Conservation (phyloP, 1,140 invertebrate genomes). For the Aphaenogaster ashmeadi region DNA sequence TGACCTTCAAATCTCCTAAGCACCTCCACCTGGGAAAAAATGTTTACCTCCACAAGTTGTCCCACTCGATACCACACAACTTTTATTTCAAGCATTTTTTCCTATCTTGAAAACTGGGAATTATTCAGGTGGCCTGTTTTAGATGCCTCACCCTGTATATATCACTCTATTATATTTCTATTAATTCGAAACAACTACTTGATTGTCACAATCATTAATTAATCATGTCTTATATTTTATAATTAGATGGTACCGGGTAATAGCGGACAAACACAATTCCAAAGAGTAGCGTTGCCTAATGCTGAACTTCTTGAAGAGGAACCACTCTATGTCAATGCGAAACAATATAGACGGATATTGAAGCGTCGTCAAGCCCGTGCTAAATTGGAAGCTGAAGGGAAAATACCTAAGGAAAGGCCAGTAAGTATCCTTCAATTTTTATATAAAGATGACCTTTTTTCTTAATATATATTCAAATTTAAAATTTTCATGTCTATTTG, state of each 20-base stretch:
- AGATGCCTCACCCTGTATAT: neutral
- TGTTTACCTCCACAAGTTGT: no score
- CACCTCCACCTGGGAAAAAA: no score
- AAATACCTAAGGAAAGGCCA: constrained; percentile 98
- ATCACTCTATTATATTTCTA: neutral
- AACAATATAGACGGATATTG: constrained; percentile 97
- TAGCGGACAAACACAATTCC: constrained; percentile 88
- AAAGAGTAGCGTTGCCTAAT: constrained; percentile 89
- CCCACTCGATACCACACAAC: no score
- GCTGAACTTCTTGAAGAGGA: constrained; percentile 96
- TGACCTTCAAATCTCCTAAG: no score
- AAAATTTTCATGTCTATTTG: neutral
- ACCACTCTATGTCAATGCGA: constrained; percentile 99
- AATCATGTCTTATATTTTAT: constrained; percentile 15
- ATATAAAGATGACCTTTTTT: constrained; percentile 5
- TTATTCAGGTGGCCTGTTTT: no score
- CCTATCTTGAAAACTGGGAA: no score
- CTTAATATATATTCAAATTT: neutral
- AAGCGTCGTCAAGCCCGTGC: constrained; percentile 96
- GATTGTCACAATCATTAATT: neutral
- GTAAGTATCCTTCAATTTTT: constrained; percentile 85
- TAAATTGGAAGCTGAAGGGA: constrained; percentile 96
- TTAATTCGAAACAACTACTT: constrained; percentile 32
- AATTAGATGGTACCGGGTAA: constrained; percentile 90
- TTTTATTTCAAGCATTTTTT: no score